phyloP scores from a whole-genome alignment of 2,113 vertebrate species.

The Xenopus laevis region DNA sequence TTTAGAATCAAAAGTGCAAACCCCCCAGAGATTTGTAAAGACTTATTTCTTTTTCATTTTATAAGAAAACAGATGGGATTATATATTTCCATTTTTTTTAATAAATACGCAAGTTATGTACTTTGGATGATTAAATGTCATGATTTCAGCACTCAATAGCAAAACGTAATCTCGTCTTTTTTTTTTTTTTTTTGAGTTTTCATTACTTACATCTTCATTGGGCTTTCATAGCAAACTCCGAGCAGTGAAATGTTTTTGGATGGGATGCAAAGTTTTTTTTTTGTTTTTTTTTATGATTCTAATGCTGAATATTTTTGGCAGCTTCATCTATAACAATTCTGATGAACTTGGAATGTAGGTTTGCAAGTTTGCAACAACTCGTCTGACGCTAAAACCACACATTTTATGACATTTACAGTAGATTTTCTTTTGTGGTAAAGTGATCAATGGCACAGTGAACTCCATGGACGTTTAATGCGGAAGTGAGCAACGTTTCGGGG shows the following conservation, averaged over 20 bases:
- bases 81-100: not conserved
- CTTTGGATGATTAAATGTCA: not conserved
- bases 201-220: not conserved
- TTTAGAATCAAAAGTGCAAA: not conserved
- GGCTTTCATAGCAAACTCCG: not conserved
- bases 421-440: constrained; percentile 27
- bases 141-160: not conserved
- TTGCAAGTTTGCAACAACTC: not conserved
- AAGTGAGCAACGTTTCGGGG: too few relatives aligned
- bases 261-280: not conserved
- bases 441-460: constrained; percentile 36
- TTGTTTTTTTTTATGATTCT: not conserved
- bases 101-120: not conserved
- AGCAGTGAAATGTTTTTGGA: not conserved
- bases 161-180: constrained; percentile 1
- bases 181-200: not conserved
- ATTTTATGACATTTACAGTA: constrained; percentile 15
- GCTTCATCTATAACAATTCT: too few relatives aligned
- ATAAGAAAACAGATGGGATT: constrained; percentile 8
- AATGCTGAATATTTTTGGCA: not conserved
- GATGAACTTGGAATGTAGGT: not conserved
- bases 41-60: not conserved
- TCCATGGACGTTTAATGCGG: too few relatives aligned
- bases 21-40: not conserved
- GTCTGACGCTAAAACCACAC: constrained; percentile 17